These are phyloP conservation scores for Rambutsinella grinnellia DNA, from an alignment of 2,888 invertebrate species.

Conservation along the genomic window DNA sequence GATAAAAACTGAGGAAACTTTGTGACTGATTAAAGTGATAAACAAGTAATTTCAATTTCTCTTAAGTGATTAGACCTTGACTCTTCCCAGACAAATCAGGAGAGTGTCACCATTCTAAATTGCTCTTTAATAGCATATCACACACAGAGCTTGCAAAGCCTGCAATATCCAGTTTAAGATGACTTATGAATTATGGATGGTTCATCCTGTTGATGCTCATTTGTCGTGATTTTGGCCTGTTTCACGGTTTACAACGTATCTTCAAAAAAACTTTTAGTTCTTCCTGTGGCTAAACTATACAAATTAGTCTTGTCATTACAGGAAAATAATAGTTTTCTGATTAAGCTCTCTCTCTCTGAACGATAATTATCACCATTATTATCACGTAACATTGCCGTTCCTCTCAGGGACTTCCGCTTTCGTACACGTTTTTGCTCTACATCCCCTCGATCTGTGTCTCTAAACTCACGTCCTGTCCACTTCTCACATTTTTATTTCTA, in stretches of 20 bases:
- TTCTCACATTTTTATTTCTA: neutral
- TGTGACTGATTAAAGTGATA: neutral
- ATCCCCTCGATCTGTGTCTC: neutral
- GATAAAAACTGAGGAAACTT: neutral
- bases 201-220: neutral
- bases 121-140: neutral
- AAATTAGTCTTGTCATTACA: neutral
- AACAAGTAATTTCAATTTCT: constrained; percentile 7
- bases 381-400: neutral
- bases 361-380: neutral
- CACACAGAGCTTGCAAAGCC: neutral
- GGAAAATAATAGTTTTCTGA: neutral
- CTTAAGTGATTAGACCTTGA: constrained; percentile 51
- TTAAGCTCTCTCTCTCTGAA: neutral
- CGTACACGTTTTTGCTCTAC: neutral
- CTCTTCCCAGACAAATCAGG: neutral
- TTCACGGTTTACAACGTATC: too few species aligned
- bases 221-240: neutral
- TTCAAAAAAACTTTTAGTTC: too few species aligned
- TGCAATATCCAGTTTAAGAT: neutral
- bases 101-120: neutral
- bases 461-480: neutral
- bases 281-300: too few species aligned
- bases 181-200: neutral
- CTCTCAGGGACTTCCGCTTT: neutral